Conservation (phyloP, 2,888 invertebrate species). For the Listrodromus nycthemerus region DNA sequence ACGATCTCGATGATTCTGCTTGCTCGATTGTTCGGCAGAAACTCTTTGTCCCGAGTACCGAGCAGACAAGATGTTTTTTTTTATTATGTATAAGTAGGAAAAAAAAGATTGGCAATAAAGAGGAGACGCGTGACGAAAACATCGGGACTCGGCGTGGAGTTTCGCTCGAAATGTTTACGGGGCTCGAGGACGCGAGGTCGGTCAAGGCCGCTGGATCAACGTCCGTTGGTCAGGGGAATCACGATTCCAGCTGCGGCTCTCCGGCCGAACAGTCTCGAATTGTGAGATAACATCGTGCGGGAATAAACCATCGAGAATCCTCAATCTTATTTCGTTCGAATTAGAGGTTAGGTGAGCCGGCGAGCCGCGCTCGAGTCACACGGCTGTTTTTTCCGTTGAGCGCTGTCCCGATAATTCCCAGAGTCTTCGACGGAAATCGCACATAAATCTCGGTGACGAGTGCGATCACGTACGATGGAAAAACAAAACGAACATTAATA, state of each 20-base stretch:
- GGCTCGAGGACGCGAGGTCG: slow-evolving; percentile 42
- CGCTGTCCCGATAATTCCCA: too few relatives aligned
- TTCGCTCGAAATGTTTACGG: slow-evolving; percentile 21
- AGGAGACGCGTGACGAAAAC: background rate
- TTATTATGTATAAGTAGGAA: background rate
- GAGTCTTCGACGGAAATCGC: slow-evolving; percentile 7
- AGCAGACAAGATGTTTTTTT: background rate
- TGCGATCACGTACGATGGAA: slow-evolving; percentile 11
- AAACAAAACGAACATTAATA: slow-evolving; percentile 64
- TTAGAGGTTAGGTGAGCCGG: background rate
- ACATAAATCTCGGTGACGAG: slow-evolving; percentile 48
- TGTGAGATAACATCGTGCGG: slow-evolving; percentile 21
- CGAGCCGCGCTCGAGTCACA: too few relatives aligned
- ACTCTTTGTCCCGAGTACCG: slow-evolving; percentile 2
- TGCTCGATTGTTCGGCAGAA: slow-evolving; percentile 6
- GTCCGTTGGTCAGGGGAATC: slow-evolving; percentile 49
- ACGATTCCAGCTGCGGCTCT: slow-evolving; percentile 32
- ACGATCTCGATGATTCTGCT: slow-evolving; percentile 43
- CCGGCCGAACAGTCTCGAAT: slow-evolving; percentile 13
- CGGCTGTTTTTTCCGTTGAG: too few relatives aligned
- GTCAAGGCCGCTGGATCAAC: slow-evolving; percentile 62
- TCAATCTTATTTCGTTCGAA: background rate
- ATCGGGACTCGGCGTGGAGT: background rate
- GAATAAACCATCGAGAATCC: background rate
- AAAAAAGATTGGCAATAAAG: background rate